Evolutionary conservation across 2,113 vertebrate genomes (phyloP).

Genomic region (Monarcha castaneiventris): DNA sequence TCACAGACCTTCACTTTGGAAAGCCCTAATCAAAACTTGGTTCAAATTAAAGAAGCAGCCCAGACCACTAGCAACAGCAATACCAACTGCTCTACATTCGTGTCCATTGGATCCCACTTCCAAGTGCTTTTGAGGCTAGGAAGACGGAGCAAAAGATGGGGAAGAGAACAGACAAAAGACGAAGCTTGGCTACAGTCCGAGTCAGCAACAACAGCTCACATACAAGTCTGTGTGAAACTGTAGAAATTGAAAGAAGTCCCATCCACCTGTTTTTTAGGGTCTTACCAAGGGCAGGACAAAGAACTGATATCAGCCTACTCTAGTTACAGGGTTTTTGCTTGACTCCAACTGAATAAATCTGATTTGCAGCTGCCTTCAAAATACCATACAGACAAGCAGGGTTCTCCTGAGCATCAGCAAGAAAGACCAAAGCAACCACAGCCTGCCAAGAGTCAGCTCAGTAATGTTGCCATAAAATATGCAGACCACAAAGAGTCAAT

Average conservation of each 20-base stretch:
- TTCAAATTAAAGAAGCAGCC: neutral
- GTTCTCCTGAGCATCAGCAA: neutral
- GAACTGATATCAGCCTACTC: neutral
- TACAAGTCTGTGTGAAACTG: neutral
- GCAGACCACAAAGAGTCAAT: neutral
- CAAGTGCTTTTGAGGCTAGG: neutral
- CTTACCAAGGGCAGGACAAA: neutral
- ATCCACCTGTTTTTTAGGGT: neutral
- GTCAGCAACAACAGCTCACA: neutral
- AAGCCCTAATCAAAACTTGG: neutral
- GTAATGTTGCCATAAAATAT: neutral
- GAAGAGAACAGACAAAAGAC: neutral
- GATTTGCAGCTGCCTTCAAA: neutral
- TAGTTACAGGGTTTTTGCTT: neutral
- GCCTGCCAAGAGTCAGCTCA: neutral
- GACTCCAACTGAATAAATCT: neutral
- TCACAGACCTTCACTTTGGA: neutral
- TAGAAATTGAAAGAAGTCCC: neutral
- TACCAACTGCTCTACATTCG: neutral
- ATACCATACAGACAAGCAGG: neutral
- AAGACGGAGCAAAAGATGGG: neutral
- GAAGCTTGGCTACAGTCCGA: neutral
- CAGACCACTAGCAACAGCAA: neutral
- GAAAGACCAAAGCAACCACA: neutral
- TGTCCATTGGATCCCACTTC: neutral